phyloP scores from a whole-genome alignment of 30 jellyfish, hydroid and myxozoan species.

The Euphysa ruthae region DNA sequence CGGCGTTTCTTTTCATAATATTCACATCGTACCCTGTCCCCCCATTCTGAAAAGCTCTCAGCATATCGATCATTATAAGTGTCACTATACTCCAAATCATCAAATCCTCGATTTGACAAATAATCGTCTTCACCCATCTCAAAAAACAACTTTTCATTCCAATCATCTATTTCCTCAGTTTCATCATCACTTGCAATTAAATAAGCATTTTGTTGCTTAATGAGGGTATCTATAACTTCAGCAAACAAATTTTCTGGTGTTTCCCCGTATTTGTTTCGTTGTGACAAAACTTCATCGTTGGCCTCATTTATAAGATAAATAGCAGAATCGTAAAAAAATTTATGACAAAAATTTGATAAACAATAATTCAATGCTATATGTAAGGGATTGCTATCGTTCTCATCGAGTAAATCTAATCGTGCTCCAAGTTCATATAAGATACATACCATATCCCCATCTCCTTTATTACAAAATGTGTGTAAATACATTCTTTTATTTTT shows the following conservation, averaged over 20 bases:
- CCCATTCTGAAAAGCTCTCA: constrained; percentile 36
- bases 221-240: neutral
- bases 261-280: constrained; percentile 25
- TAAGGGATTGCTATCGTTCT: neutral
- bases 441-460: constrained; percentile 12
- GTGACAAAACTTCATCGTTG: constrained; percentile 1
- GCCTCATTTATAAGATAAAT: neutral
- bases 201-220: neutral
- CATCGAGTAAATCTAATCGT: neutral
- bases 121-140: constrained; percentile 24
- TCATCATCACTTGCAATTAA: constrained; percentile 17
- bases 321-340: neutral
- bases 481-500: neutral
- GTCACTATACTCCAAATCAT: constrained; percentile 11
- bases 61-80: neutral
- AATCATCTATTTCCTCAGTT: neutral
- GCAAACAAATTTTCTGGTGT: constrained; percentile 26
- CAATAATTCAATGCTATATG: constrained; percentile 21
- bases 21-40: constrained; percentile 21
- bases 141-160: constrained; percentile 26
- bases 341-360: neutral
- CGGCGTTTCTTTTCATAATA: neutral
- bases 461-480: constrained; percentile 10
- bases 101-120: neutral
- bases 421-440: constrained; percentile 3